These are phyloP conservation scores for Salmo trutta DNA, from an alignment of 2,797 vertebrate genomes.

Conservation along the genomic window DNA sequence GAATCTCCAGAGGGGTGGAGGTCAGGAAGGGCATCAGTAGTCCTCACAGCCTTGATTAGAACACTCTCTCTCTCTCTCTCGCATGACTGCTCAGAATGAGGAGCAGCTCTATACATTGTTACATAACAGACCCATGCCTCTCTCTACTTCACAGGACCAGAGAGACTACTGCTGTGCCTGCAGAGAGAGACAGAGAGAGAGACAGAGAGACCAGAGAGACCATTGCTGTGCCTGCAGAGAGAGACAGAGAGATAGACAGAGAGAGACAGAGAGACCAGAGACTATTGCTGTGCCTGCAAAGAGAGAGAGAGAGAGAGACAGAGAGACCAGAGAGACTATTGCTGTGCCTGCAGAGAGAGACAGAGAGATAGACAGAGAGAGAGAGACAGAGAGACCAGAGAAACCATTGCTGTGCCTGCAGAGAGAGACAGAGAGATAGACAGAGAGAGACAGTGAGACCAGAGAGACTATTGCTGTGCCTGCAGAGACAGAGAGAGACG, in stretches of 20 bases:
- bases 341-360: slow-evolving; percentile 51
- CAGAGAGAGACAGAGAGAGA: background rate
- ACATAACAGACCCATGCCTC: slow-evolving; percentile 60
- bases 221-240: background rate
- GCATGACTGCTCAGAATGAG: slow-evolving; percentile 48
- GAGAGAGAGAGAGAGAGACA: slow-evolving; percentile 34
- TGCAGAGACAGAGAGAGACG: too few species aligned
- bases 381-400: background rate
- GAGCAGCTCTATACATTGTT: slow-evolving; percentile 38
- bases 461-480: slow-evolving; percentile 61
- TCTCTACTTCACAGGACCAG: slow-evolving; percentile 22
- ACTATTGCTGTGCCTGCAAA: slow-evolving; percentile 32
- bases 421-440: slow-evolving; percentile 40
- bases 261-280: slow-evolving; percentile 56
- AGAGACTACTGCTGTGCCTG: slow-evolving; percentile 65
- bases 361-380: background rate
- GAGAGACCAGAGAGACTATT: slow-evolving; percentile 55
- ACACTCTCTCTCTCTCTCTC: slow-evolving; percentile 7
- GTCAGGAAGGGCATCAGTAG: too few species aligned
- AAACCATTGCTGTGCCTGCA: slow-evolving; percentile 35
- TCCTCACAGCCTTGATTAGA: too few species aligned
- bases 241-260: too few species aligned
- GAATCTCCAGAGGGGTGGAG: too few species aligned
- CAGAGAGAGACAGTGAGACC: slow-evolving; percentile 32
- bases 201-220: slow-evolving; percentile 49